Percentiles rank a stretch among this genome's conserved stretches.
phyloP scores from a whole-genome alignment of 2,888 invertebrate genomes.

The Drosophila birchii region DNA sequence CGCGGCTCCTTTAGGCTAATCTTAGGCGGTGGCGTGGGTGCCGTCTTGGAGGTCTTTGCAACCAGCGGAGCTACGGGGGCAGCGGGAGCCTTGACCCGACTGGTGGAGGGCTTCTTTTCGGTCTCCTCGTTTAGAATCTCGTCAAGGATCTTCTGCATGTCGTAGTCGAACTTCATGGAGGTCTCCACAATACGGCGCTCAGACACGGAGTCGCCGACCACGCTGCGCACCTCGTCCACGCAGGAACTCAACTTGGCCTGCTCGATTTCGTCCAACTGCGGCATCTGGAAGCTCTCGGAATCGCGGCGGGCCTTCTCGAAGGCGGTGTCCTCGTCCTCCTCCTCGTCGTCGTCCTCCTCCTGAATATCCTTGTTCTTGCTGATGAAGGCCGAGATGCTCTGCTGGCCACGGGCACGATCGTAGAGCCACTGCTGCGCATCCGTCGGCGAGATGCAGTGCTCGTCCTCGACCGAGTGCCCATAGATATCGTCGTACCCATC shows the following conservation, averaged over 20 bases:
- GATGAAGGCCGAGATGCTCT: conserved; percentile 91
- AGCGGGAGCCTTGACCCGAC: conserved; percentile 29
- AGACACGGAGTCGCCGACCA: conserved; percentile 91
- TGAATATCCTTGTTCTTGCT: conserved; percentile 88
- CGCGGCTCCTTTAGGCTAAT: conserved; percentile 67
- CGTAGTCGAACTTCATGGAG: conserved; percentile 90
- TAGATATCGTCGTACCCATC: conserved; percentile 92
- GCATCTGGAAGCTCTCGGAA: conserved; percentile 85
- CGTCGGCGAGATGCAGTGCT: conserved; percentile 95
- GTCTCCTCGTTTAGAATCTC: conserved; percentile 87
- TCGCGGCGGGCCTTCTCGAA: conserved; percentile 84
- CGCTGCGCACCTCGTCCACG: conserved; percentile 91
- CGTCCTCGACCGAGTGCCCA: conserved; percentile 97
- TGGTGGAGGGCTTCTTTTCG: conserved; percentile 51
- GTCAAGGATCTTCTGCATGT: conserved; percentile 90
- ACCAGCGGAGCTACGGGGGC: conserved; percentile 33
- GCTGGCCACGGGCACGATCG: conserved; percentile 90
- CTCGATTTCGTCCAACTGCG: conserved; percentile 88
- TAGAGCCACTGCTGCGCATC: conserved; percentile 94
- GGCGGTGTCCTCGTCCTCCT: conserved; percentile 85
- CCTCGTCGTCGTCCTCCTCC: conserved; percentile 88
- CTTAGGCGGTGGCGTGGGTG: conserved; percentile 38
- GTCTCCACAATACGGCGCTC: conserved; percentile 90
- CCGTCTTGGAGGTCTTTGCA: conserved; percentile 21
- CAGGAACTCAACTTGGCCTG: conserved; percentile 92